Evolutionary conservation across 2,888 invertebrate genomes (phyloP).

Genomic region (Drosophila antonietae): DNA sequence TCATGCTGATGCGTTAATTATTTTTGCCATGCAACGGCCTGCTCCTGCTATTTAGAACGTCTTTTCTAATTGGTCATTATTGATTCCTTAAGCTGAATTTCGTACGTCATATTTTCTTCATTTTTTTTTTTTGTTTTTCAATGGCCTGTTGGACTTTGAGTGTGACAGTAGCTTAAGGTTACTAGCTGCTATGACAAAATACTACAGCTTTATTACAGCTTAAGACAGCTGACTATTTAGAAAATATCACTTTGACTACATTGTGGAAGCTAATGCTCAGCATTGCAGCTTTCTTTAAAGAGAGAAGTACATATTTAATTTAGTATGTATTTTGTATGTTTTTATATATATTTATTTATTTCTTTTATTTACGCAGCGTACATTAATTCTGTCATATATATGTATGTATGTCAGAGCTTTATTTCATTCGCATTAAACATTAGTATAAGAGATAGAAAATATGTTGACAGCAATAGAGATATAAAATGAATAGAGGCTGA

Average conservation of each 20-base stretch:
- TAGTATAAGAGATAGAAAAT: not conserved
- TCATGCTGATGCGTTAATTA: constrained; percentile 48
- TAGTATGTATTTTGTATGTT: too few relatives aligned
- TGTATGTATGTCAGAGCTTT: not conserved
- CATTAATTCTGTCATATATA: too few relatives aligned
- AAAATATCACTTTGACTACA: not conserved
- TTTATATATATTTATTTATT: too few relatives aligned
- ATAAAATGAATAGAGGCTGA: too few relatives aligned
- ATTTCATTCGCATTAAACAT: not conserved
- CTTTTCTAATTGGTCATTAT: constrained; percentile 48
- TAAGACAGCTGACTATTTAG: not conserved
- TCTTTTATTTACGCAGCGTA: too few relatives aligned
- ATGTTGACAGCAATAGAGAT: not conserved
- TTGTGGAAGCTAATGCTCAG: not conserved
- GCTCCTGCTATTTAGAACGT: constrained; percentile 13
- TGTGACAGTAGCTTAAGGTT: not conserved
- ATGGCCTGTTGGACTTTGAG: constrained; percentile 19
- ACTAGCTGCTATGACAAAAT: not conserved
- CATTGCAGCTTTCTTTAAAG: not conserved
- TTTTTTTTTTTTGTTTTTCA: constrained; percentile 17
- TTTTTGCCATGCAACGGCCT: constrained; percentile 44
- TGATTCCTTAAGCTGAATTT: constrained; percentile 42
- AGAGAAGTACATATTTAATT: too few relatives aligned
- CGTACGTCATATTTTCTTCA: constrained; percentile 5
- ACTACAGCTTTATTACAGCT: not conserved